phyloP scores from a whole-genome alignment of 1,140 invertebrate species.

The Melitaea cinxia region DNA sequence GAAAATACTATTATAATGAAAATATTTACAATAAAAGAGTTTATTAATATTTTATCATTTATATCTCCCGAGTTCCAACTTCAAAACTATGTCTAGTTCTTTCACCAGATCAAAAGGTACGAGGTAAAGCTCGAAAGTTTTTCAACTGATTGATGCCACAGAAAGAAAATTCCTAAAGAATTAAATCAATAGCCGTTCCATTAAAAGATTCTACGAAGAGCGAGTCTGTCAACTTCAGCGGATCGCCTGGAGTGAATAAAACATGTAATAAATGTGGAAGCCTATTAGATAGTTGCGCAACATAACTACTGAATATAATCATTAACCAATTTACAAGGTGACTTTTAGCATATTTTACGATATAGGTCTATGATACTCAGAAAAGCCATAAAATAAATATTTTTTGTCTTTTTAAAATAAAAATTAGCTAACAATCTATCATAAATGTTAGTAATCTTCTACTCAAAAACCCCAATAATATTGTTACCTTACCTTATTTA shows the following conservation, averaged over 20 bases:
- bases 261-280: conserved; percentile 73
- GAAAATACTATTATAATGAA: too few relatives aligned
- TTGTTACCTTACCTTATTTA: too few relatives aligned
- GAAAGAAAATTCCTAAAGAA: conserved; percentile 11
- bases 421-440: too few relatives aligned
- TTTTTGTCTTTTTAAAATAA: too few relatives aligned
- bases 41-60: too few relatives aligned
- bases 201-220: conserved; percentile 33
- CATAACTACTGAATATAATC: conserved; percentile 14
- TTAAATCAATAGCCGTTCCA: conserved; percentile 12
- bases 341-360: background rate
- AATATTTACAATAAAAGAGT: too few relatives aligned
- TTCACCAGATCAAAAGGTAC: background rate
- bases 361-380: background rate
- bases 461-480: too few relatives aligned
- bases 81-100: background rate
- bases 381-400: background rate
- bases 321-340: conserved; percentile 25
- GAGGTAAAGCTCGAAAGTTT: background rate
- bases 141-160: background rate
- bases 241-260: conserved; percentile 62
- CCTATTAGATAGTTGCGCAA: conserved; percentile 31
- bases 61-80: background rate
- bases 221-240: conserved; percentile 42
- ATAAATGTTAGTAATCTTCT: too few relatives aligned